A percentile compares a stretch with the other conserved stretches of the same genome.
Evolutionary conservation across 2,888 invertebrate genomes (phyloP).

Genomic region (Gisinianus flammeolus): DNA sequence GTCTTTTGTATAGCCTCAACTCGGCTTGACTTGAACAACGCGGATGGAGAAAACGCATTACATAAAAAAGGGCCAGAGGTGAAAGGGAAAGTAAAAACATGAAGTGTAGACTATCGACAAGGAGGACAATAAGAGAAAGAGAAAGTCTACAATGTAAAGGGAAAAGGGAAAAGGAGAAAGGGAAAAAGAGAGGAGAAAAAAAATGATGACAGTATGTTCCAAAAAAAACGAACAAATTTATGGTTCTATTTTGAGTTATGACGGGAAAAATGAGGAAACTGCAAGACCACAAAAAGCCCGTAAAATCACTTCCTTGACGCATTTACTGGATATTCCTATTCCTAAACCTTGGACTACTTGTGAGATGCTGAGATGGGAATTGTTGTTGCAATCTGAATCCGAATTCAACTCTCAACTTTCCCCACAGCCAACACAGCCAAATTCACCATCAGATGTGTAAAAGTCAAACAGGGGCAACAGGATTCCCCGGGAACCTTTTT

Average conservation of each 20-base stretch:
- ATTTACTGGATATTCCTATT: background rate
- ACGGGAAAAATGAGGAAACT: slow-evolving; percentile 38
- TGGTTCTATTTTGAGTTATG: slow-evolving; percentile 37
- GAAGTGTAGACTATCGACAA: background rate
- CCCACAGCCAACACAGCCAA: no score
- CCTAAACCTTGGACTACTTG: background rate
- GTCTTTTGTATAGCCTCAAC: background rate
- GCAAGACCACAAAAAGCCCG: slow-evolving; percentile 35
- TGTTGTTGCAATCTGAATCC: slow-evolving; percentile 21
- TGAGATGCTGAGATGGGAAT: background rate
- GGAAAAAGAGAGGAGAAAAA: background rate
- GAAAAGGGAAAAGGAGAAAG: background rate
- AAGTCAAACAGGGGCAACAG: background rate
- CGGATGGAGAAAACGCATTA: no score
- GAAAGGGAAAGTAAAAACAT: background rate
- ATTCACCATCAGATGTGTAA: no score
- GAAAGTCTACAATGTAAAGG: background rate
- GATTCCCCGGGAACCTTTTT: no score
- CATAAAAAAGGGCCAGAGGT: background rate
- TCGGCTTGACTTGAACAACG: background rate
- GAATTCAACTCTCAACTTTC: slow-evolving; percentile 24
- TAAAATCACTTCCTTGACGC: slow-evolving; percentile 30
- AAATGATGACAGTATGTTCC: slow-evolving; percentile 32
- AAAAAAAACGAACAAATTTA: slow-evolving; percentile 19
- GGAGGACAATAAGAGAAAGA: background rate